A percentile compares a stretch with the other conserved stretches of the same genome.
Evolutionary conservation across 2,888 invertebrate genomes (phyloP).

Genomic region (Arrhopalites spinosus): DNA sequence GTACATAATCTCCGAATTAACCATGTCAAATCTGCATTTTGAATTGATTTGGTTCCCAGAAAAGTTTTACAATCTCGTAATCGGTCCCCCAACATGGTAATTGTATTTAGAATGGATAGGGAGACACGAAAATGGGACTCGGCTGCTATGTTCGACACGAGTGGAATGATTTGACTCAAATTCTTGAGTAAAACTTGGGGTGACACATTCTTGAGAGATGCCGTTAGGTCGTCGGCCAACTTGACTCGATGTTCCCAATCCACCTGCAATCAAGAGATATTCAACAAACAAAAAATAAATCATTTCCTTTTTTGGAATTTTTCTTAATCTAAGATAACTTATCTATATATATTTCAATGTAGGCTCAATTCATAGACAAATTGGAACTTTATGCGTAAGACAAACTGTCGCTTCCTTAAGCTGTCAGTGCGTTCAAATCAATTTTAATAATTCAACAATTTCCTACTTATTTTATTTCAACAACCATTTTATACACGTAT

Average conservation of each 20-base stretch:
- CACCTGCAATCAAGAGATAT: conserved; percentile 9
- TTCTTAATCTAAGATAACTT: too few species aligned
- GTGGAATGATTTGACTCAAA: conserved; percentile 50
- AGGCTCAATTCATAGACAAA: too few species aligned
- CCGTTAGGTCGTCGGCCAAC: conserved; percentile 50
- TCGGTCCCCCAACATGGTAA: conserved; percentile 47
- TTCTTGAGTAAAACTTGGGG: conserved; percentile 48
- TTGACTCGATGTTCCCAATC: conserved; percentile 49
- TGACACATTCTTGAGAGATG: conserved; percentile 46
- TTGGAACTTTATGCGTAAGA: too few species aligned
- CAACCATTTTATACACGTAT: too few species aligned
- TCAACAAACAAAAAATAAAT: background rate
- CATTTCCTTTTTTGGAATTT: too few species aligned
- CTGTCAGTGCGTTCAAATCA: too few species aligned
- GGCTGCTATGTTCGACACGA: conserved; percentile 49
- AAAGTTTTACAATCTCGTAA: conserved; percentile 49
- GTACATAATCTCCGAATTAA: conserved; percentile 51
- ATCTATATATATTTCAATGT: too few species aligned
- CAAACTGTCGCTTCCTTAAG: too few species aligned
- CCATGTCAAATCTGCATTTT: conserved; percentile 53
- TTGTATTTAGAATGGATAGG: conserved; percentile 49
- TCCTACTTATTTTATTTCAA: too few species aligned
- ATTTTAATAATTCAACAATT: too few species aligned
- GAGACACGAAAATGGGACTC: conserved; percentile 50
- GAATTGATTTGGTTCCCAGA: conserved; percentile 43